Evolutionary conservation across 2,113 vertebrate species (phyloP).

Genomic region (Hyperoodon ampullatus): DNA sequence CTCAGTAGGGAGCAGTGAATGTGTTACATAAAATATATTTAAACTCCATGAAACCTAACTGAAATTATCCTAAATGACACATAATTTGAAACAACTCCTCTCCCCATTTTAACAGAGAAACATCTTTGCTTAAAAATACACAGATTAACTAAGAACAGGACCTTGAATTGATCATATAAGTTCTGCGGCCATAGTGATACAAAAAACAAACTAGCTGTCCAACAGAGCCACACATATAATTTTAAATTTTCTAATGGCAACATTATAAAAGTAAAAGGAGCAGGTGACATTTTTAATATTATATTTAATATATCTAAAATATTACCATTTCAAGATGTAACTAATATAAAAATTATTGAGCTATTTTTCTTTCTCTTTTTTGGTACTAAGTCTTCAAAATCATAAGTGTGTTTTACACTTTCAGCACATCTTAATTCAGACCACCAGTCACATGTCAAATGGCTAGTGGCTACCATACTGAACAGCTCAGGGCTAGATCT

Average conservation of each 20-base stretch:
- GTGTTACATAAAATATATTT: constrained; percentile 26
- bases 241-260: background rate
- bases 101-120: background rate
- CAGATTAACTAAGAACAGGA: background rate
- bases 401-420: background rate
- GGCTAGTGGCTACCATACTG: background rate
- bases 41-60: background rate
- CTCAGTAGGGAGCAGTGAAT: background rate
- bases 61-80: constrained; percentile 1
- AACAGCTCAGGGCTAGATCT: background rate
- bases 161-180: background rate
- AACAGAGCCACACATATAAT: background rate
- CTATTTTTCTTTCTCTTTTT: background rate
- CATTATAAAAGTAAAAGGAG: background rate
- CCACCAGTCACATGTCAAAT: background rate
- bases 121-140: background rate
- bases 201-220: background rate
- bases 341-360: background rate
- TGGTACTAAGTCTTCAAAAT: background rate
- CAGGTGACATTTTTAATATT: background rate
- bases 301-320: background rate
- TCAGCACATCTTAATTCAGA: background rate
- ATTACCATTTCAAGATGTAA: background rate
- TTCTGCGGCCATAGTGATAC: background rate
- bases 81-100: background rate